Percentiles rank a stretch among this genome's conserved stretches.
Evolutionary conservation across 1,140 invertebrate species (phyloP).

Genomic region (Trichomalopsis sarcophagae): DNA sequence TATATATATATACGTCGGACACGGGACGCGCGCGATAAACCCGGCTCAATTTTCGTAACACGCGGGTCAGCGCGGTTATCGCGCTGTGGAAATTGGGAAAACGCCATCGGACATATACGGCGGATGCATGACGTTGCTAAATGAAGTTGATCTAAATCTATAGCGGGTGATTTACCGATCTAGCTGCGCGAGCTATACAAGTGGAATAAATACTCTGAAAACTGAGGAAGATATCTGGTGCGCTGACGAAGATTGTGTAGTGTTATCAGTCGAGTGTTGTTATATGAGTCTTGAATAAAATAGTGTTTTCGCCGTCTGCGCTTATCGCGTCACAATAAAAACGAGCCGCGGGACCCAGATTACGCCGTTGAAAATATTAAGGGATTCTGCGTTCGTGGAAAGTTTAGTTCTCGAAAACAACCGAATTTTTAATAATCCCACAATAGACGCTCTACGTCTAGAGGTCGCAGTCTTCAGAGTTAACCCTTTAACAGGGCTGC

Average conservation of each 20-base stretch:
- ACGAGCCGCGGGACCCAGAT: not conserved
- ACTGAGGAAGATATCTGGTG: not conserved
- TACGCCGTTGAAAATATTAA: no score
- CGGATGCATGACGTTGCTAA: no score
- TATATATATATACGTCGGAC: no score
- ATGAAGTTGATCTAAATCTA: no score
- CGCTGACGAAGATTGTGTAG: not conserved
- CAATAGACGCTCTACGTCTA: no score
- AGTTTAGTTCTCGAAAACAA: no score
- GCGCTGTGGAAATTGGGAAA: conserved; percentile 35
- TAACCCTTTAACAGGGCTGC: not conserved
- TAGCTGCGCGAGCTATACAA: not conserved
- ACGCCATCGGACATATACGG: not conserved
- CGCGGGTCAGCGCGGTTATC: conserved; percentile 42
- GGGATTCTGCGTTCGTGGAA: no score
- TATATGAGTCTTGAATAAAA: not conserved
- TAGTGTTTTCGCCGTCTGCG: not conserved
- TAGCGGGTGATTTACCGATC: not conserved
- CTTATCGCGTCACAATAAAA: not conserved
- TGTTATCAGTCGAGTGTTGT: conserved; percentile 13
- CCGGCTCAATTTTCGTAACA: conserved; percentile 30
- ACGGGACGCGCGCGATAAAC: conserved; percentile 3
- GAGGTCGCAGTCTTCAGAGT: not conserved
- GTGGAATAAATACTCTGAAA: not conserved
- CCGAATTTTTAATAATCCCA: no score